Evolutionary conservation across 2,113 vertebrate species (phyloP).

Genomic region (Protobothrops mucrosquamatus): DNA sequence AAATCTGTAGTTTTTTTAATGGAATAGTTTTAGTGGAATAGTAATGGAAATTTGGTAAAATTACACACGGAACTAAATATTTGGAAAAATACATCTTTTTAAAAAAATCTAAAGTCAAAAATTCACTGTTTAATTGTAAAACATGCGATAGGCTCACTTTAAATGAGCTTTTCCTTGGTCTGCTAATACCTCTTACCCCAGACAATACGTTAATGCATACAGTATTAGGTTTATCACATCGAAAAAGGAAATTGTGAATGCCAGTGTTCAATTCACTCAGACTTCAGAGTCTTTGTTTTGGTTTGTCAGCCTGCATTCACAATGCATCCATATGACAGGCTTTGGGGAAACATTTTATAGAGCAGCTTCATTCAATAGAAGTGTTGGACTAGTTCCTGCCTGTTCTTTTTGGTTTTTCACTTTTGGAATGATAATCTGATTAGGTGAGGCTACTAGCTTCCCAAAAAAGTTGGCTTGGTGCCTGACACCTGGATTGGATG

Average conservation of each 20-base stretch:
- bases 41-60: background rate
- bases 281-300: conserved; percentile 17
- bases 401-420: conserved; percentile 16
- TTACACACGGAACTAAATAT: background rate
- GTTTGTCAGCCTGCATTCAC: background rate
- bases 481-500: background rate
- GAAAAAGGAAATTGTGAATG: background rate
- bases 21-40: background rate
- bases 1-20: background rate
- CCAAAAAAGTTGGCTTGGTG: conserved; percentile 5
- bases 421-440: conserved; percentile 26
- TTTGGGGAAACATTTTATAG: conserved; percentile 13
- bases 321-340: background rate
- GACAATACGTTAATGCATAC: background rate
- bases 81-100: background rate
- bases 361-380: conserved; percentile 3
- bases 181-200: background rate
- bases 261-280: background rate
- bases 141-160: background rate
- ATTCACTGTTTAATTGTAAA: background rate
- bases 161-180: background rate
- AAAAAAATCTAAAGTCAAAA: background rate
- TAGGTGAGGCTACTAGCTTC: conserved; percentile 28
- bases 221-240: background rate
- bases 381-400: conserved; percentile 6